Conservation (phyloP, 2,113 vertebrate genomes). For the Riparia riparia region DNA sequence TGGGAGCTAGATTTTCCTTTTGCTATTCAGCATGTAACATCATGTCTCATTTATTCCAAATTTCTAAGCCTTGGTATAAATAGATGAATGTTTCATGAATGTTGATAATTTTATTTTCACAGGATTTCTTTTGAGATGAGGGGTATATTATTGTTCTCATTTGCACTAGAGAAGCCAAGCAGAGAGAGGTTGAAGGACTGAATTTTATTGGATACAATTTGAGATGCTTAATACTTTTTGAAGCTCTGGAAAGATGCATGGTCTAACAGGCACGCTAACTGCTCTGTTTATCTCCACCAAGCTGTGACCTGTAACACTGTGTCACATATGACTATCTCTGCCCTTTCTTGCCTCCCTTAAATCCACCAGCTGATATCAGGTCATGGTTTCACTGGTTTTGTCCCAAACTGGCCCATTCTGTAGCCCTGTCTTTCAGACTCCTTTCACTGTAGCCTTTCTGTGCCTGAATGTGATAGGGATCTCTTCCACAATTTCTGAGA, state of each 20-base stretch:
- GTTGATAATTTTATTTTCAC: slow-evolving; percentile 55
- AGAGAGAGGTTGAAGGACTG: neutral
- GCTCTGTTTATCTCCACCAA: neutral
- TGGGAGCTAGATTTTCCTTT: neutral
- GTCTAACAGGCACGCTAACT: neutral
- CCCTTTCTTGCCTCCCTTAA: neutral
- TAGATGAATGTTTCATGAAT: slow-evolving; percentile 47
- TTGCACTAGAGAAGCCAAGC: neutral
- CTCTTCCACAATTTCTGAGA: neutral
- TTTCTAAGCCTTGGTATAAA: slow-evolving; percentile 15
- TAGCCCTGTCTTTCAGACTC: neutral
- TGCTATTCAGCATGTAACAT: neutral
- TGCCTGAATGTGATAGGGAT: neutral
- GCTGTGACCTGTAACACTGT: neutral
- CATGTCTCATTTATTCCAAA: slow-evolving; percentile 28
- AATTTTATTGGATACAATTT: neutral
- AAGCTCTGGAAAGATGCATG: neutral
- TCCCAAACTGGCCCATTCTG: neutral
- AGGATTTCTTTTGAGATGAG: slow-evolving; percentile 34
- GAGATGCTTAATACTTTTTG: neutral
- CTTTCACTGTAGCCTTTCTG: neutral
- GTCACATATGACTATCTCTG: neutral
- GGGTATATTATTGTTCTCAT: slow-evolving; percentile 42
- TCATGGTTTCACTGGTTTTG: neutral
- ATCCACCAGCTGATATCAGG: neutral